These are phyloP conservation scores for Passer domesticus DNA, from an alignment of 2,113 vertebrate species.

Conservation along the genomic window DNA sequence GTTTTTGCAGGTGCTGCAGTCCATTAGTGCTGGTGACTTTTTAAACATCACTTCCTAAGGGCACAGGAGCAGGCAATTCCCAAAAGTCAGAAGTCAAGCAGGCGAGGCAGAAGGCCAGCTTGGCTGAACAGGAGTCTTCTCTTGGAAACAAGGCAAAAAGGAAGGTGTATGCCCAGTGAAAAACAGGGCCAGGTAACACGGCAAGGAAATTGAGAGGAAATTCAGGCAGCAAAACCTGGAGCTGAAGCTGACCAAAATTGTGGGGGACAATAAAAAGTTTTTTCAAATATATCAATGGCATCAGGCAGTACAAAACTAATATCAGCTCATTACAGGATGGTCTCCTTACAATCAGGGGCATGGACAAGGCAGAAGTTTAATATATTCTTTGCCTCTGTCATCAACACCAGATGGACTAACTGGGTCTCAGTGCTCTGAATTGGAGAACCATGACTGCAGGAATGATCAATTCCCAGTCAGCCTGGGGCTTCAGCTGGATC, in stretches of 20 bases:
- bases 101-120: not conserved
- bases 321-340: not conserved
- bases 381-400: not conserved
- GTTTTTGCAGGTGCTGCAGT: not conserved
- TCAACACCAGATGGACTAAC: not conserved
- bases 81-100: not conserved
- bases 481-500: not conserved
- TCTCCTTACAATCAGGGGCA: not conserved
- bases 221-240: not conserved
- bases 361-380: not conserved
- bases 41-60: not conserved
- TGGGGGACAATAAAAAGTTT: not conserved
- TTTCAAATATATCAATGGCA: not conserved
- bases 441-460: not conserved
- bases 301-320: not conserved
- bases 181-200: not conserved
- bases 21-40: not conserved
- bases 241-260: not conserved
- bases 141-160: not conserved
- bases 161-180: too few relatives aligned
- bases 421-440: not conserved
- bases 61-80: not conserved
- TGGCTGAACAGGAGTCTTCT: not conserved
- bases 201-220: not conserved
- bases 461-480: not conserved